These are phyloP conservation scores for Acrocephalus kingi DNA, from an alignment of 2,113 vertebrate genomes.

Conservation along the genomic window DNA sequence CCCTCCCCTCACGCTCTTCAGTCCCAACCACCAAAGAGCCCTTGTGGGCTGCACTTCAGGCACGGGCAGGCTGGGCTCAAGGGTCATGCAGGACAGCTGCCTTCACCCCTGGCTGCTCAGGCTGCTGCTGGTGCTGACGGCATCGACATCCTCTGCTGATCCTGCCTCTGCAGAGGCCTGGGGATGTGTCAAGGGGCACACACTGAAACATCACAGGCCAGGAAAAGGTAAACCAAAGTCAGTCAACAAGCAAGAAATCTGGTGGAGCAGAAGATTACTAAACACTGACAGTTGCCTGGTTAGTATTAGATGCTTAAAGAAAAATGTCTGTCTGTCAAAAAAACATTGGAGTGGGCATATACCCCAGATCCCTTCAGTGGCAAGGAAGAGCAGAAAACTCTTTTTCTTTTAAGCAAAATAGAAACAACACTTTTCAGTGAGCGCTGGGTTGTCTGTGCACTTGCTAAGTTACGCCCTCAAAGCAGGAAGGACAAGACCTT, in stretches of 20 bases:
- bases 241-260: background rate
- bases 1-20: fast-evolving
- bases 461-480: background rate
- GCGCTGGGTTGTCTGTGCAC: background rate
- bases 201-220: background rate
- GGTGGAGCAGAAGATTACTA: slow-evolving; percentile 36
- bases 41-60: background rate
- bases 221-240: slow-evolving; percentile 27
- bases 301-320: slow-evolving; percentile 5
- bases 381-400: background rate
- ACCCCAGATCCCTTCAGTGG: background rate
- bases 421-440: background rate
- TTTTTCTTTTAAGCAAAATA: background rate
- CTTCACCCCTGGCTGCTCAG: background rate
- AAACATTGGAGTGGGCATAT: background rate
- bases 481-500: background rate
- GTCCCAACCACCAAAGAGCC: background rate
- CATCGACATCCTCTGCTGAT: slow-evolving; percentile 35
- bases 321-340: background rate
- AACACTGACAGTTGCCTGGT: slow-evolving; percentile 21
- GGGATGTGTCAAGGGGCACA: slow-evolving; percentile 27
- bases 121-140: background rate
- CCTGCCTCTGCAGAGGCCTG: slow-evolving; percentile 13
- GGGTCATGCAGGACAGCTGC: background rate
- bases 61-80: background rate